Percentiles rank a stretch among this genome's conserved stretches.
These are phyloP conservation scores for Hirudinaria manillensis DNA, from an alignment of 2,888 invertebrate genomes.

Conservation along the genomic window DNA sequence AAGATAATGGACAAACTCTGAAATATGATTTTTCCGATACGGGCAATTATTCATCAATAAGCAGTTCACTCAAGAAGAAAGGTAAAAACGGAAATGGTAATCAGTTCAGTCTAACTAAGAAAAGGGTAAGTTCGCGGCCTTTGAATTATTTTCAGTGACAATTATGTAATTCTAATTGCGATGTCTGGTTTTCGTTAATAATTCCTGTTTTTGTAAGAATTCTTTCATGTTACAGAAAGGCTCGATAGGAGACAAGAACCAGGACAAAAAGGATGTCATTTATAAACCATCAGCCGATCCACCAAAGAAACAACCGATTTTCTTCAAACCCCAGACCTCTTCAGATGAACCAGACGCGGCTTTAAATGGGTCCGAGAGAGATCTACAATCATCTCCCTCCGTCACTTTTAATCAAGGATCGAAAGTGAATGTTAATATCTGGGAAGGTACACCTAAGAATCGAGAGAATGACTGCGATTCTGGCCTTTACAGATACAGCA, in stretches of 20 bases:
- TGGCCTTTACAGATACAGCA: background rate
- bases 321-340: background rate
- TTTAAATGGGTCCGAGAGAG: background rate
- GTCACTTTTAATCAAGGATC: background rate
- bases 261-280: conserved; percentile 6
- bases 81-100: background rate
- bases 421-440: background rate
- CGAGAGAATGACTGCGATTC: background rate
- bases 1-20: background rate
- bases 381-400: background rate
- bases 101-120: background rate
- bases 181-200: too few species aligned
- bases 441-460: background rate
- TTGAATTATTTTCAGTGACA: background rate
- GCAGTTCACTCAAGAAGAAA: too few species aligned
- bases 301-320: background rate
- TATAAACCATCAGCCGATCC: conserved; percentile 1
- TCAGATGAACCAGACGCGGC: too few species aligned
- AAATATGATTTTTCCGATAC: conserved; percentile 1
- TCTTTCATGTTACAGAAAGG: background rate
- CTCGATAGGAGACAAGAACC: background rate
- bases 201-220: background rate
- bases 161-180: too few species aligned
- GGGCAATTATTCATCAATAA: background rate
- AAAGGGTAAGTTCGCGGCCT: background rate